Evolutionary conservation across 2,797 vertebrate genomes (phyloP).

Genomic region (Neostethus bicornis): DNA sequence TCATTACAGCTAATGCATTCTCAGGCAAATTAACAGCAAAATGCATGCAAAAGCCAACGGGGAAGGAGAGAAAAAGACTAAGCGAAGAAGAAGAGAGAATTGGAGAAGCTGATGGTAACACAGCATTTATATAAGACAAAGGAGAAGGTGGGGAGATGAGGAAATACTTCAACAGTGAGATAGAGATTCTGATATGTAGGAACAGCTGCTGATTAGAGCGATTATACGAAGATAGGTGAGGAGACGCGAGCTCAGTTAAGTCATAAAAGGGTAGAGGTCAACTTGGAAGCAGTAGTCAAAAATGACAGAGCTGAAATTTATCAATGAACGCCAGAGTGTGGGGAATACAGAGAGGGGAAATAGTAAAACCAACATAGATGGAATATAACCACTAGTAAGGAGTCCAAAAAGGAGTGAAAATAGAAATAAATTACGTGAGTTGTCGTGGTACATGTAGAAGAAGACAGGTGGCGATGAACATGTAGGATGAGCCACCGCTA

Average conservation of each 20-base stretch:
- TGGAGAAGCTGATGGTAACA: conserved; percentile 42
- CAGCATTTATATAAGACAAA: conserved; percentile 64
- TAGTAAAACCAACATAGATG: conserved; percentile 36
- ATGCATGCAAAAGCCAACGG: conserved; percentile 74
- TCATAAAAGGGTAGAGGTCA: conserved; percentile 43
- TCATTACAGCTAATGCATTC: conserved; percentile 91
- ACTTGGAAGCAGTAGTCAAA: conserved; percentile 53
- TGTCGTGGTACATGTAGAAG: conserved; percentile 23
- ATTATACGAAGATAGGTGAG: conserved; percentile 53
- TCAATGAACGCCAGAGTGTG: conserved; percentile 56
- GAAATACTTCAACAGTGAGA: conserved; percentile 23
- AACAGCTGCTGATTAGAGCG: conserved; percentile 52
- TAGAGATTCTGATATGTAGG: conserved; percentile 26
- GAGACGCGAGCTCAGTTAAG: conserved; percentile 34
- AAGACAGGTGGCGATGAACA: conserved; percentile 30
- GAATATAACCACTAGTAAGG: conserved; percentile 66
- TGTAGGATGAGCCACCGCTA: conserved; percentile 19
- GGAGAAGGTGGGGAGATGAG: conserved; percentile 31
- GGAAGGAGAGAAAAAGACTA: conserved; percentile 52
- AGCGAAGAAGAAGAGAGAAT: conserved; percentile 48
- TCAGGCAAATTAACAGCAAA: conserved; percentile 89
- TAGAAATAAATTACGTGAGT: conserved; percentile 17
- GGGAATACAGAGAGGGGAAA: conserved; percentile 31
- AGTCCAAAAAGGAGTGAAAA: conserved; percentile 50
- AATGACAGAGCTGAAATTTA: conserved; percentile 69